Base-by-base conservation (phyloP, 2,797 vertebrate species). In the Brachyalestes nurse region DNA sequence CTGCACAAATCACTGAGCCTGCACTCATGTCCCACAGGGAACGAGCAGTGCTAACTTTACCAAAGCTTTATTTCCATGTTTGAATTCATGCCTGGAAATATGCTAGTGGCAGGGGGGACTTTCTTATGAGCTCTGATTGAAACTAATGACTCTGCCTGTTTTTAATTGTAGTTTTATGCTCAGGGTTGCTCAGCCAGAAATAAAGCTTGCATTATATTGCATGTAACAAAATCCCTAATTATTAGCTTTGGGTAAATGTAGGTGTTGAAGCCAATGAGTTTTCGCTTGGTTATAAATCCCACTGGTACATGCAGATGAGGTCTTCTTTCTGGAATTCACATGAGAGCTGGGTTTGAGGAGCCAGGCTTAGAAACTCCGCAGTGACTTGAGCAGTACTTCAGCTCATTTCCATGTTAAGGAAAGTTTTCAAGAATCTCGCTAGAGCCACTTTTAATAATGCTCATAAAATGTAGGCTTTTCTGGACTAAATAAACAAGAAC, bases 221-320 rank as follows among this genome's bases (percentile, higher is more conserved):
- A n/a, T n/a, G 47, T 57, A 38, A 77, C 65, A 72, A 34, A 75
- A 81, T 74, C 23, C 19, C 61, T 80, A 70, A 73, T 80, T 72
- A 77, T 84, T 70, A 61, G 72, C 79, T 75, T 72, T 38, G 42
- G 67, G 23, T 78, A 38, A 70, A 51, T 25, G 57, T 14, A 28
- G 21, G 60, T 66, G 40, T 83, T 80, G 60, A 72, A 58, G 65
- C 61, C 60, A 62, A 9, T 62, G 45, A 77, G 69, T 65, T 73
- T 66, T 34, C 77, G 53, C 57, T 72, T 80, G 72, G 51, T 66
- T 64, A 66, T 67, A 77, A 80, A 77, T 69, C 67, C 28, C 42
- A 53, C 17, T 80, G 61, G 45, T 80, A 55, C 77, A 80, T 77
- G 61, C 76, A 80, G 67, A 83, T 77, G 53, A 83, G 67, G 25